A percentile compares a stretch with the other conserved stretches of the same genome.
Evolutionary conservation across 2,888 invertebrate species (phyloP).

Genomic region (Heterodera filipjevi): DNA sequence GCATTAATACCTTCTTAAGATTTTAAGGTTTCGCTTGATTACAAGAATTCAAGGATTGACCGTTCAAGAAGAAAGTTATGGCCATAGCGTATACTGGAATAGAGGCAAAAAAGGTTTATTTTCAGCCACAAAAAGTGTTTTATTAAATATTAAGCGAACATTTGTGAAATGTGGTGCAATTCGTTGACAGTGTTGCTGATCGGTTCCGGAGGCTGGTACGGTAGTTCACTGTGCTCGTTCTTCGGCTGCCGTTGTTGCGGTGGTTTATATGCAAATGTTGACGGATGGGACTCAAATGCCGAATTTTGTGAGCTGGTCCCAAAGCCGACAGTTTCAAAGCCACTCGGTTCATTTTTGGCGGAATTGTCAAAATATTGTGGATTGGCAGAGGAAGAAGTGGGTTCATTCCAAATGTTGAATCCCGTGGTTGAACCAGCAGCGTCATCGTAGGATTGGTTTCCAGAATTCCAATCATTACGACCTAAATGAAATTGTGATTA

Average conservation of each 20-base stretch:
- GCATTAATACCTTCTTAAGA: too few relatives aligned
- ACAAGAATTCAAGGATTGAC: too few relatives aligned
- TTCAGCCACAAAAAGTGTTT: too few relatives aligned
- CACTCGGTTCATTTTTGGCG: background rate
- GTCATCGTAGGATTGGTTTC: background rate
- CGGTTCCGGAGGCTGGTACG: background rate
- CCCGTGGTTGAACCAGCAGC: background rate
- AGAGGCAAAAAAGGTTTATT: too few relatives aligned
- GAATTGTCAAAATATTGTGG: background rate
- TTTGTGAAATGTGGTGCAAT: conserved; percentile 27
- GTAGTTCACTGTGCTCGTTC: background rate
- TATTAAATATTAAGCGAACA: too few relatives aligned
- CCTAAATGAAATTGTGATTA: too few relatives aligned
- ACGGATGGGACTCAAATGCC: background rate
- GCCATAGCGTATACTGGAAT: too few relatives aligned
- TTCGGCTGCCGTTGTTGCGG: conserved; percentile 10
- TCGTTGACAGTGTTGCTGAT: conserved; percentile 27
- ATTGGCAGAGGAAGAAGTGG: too few relatives aligned
- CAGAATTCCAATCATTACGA: background rate
- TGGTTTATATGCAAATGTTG: background rate
- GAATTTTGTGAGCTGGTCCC: background rate
- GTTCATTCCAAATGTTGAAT: background rate
- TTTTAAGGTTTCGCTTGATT: too few relatives aligned
- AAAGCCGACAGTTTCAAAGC: background rate
- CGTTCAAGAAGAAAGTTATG: too few relatives aligned